Conservation (phyloP, 2,888 invertebrate species). For the Heteropelma amictum region DNA sequence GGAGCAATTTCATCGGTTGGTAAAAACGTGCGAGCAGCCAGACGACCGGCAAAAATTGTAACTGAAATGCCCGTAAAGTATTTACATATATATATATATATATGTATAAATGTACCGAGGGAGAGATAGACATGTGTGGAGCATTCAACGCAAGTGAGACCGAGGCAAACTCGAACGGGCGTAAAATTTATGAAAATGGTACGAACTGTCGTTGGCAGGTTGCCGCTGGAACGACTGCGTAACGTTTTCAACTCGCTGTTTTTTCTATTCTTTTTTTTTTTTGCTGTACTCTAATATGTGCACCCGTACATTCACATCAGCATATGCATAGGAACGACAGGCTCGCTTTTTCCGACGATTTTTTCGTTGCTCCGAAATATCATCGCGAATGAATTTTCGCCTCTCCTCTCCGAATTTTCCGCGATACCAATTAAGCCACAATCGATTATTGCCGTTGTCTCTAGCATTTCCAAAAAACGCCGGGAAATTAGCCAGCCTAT, state of each 20-base stretch:
- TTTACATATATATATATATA: not conserved
- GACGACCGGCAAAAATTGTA: conserved; percentile 49
- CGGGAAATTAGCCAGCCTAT: too few relatives aligned
- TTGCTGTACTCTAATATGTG: conserved; percentile 21
- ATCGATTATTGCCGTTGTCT: too few relatives aligned
- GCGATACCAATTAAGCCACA: too few relatives aligned
- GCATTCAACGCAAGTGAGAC: conserved; percentile 13
- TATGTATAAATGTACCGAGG: not conserved
- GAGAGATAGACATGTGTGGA: not conserved
- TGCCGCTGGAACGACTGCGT: conserved; percentile 40
- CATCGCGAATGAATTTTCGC: conserved; percentile 12
- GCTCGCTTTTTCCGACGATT: conserved; percentile 5
- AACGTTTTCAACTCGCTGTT: conserved; percentile 22
- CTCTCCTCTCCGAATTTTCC: not conserved
- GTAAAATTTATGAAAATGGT: conserved; percentile 61
- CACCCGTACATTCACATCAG: conserved; percentile 14
- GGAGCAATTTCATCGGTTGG: conserved; percentile 44
- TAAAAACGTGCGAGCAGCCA: conserved; percentile 33
- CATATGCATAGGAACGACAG: conserved; percentile 21
- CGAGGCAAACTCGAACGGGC: conserved; percentile 44
- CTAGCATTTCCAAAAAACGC: too few relatives aligned
- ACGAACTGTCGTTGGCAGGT: conserved; percentile 52
- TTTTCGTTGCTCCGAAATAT: not conserved
- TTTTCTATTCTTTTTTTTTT: conserved; percentile 18
- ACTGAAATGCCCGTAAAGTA: conserved; percentile 47